Percentiles rank a stretch among this genome's conserved stretches.
Conservation (phyloP, 1,140 invertebrate genomes). For the Muscidifurax raptorellus region DNA sequence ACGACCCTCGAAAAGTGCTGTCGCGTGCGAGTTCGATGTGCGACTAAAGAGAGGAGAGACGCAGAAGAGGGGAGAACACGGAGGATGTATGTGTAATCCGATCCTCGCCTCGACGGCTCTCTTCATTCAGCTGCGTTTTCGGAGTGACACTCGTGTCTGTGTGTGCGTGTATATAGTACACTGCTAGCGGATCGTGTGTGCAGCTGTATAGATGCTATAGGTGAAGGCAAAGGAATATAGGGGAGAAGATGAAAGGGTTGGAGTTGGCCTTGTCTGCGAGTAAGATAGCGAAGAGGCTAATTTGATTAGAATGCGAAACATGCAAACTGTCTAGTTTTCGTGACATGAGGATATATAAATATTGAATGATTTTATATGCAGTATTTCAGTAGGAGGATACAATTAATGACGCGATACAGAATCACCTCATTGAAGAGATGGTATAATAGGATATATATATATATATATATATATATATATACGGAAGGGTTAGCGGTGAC, state of each 20-base stretch:
- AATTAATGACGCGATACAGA: too few species aligned
- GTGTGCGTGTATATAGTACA: too few species aligned
- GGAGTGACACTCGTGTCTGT: background rate
- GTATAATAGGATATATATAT: too few species aligned
- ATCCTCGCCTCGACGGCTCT: background rate
- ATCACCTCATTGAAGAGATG: too few species aligned
- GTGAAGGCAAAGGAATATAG: background rate
- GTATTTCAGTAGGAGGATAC: too few species aligned
- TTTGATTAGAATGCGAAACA: too few species aligned
- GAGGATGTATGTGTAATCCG: conserved; percentile 23
- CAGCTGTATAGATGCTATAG: background rate
- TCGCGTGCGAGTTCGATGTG: background rate
- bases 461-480: too few species aligned
- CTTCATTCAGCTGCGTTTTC: background rate
- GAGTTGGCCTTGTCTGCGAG: background rate
- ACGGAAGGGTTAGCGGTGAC: background rate
- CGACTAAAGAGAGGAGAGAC: background rate
- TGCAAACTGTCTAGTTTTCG: too few species aligned
- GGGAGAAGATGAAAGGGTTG: background rate
- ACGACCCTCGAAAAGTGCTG: conserved; percentile 3
- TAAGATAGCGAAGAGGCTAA: background rate
- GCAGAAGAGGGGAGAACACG: background rate
- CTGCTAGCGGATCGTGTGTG: too few species aligned
- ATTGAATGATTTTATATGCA: too few species aligned
- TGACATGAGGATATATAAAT: too few species aligned